Base-by-base conservation (phyloP, 2,888 invertebrate species). In the Eristalis arbustorum region DNA sequence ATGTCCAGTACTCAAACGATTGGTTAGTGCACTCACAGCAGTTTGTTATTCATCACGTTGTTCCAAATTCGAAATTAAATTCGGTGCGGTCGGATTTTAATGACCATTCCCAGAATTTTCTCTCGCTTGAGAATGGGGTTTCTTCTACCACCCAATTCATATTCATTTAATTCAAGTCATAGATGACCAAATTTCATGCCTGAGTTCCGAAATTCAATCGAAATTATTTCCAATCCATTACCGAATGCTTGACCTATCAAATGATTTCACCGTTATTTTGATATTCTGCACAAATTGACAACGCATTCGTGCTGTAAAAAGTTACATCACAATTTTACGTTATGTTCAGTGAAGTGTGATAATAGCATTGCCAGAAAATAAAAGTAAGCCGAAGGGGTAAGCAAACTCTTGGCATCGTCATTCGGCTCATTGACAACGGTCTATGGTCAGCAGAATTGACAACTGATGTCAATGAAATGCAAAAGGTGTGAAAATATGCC, bases 401-500 rank as follows among this genome's bases (percentile, higher is more conserved):
- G n/a, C 18, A 49, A 18, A 18, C 18, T 49, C 18, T 49, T 49
- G 49, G 49, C 49, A 49, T 49, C 49, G 49, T 49, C n/a, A n/a
- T 49, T 49, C 49, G 18, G 18, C 73, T 59, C 25, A 4, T n/a
- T 63, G 34, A 14, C 67, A 72, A 49, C 18, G 59, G 74, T 62
- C 59, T 57, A 31, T 62, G 49, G 57, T 76, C 14, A 63, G 2
- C 18, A 8, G 13, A 73, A 59, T 83, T 79, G 67, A 79, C 79
- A 67, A 59, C 42, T 69, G 42, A 37, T 59, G 67, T 79, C 75
- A 78, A 75, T 84, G 34, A 28, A 13, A 40, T 42, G 57, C 25
- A 63, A 49, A 14, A 68, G 75, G 75, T 79, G 61, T 77, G 23
- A 63, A 68, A 72, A 66, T 61, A 14, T 28, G 56, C 22, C 28